Percentiles rank a stretch among this genome's conserved stretches.
Conservation (phyloP, 2,113 vertebrate species). For the Sturnira hondurensis region DNA sequence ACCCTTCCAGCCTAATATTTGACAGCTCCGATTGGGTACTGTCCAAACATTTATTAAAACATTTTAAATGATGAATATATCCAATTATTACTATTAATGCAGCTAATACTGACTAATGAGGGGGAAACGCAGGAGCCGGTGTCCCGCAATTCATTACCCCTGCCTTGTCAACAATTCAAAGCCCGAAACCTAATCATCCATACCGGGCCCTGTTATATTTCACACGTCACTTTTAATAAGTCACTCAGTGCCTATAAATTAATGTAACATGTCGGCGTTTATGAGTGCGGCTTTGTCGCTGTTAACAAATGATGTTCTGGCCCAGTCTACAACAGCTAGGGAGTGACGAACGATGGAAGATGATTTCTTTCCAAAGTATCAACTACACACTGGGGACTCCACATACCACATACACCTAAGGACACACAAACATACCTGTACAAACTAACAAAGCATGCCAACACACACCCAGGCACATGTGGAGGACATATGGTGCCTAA, state of each 20-base stretch:
- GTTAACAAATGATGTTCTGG: constrained; percentile 89
- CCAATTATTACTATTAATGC: constrained; percentile 93
- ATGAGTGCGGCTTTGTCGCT: constrained; percentile 86
- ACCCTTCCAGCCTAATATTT: constrained; percentile 82
- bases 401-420: neutral
- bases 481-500: neutral
- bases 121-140: constrained; percentile 83
- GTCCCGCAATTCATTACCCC: constrained; percentile 89
- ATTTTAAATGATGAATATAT: constrained; percentile 92
- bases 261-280: constrained; percentile 90
- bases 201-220: constrained; percentile 87
- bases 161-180: constrained; percentile 91
- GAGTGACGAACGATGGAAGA: constrained; percentile 83
- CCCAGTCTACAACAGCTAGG: constrained; percentile 81
- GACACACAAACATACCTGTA: neutral
- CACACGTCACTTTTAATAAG: constrained; percentile 93
- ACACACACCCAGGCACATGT: neutral
- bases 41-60: constrained; percentile 93
- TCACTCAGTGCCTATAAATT: constrained; percentile 91
- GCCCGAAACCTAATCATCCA: constrained; percentile 90
- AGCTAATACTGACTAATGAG: constrained; percentile 92
- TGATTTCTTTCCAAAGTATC: constrained; percentile 82
- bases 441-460: neutral
- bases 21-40: constrained; percentile 87
- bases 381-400: constrained; percentile 75